Conservation (phyloP, 1,140 invertebrate species). For the Limonius californicus region DNA sequence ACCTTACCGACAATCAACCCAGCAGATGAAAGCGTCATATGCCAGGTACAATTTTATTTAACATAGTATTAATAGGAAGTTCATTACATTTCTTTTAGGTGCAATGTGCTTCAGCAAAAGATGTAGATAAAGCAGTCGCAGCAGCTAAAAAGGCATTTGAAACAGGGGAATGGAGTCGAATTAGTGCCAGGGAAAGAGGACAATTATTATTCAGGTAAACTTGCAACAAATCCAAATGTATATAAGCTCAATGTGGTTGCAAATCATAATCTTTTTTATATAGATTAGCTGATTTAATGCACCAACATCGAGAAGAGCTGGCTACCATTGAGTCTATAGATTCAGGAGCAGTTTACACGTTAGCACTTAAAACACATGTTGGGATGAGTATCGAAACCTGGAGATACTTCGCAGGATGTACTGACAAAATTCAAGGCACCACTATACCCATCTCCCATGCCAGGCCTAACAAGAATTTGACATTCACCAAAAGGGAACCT, state of each 20-base stretch:
- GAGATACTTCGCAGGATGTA: conserved; percentile 91
- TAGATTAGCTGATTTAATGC: conserved; percentile 90
- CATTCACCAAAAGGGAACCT: conserved; percentile 85
- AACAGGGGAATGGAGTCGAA: conserved; percentile 83
- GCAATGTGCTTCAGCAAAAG: conserved; percentile 68
- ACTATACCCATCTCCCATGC: conserved; percentile 88
- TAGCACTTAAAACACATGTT: conserved; percentile 90
- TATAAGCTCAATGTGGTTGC: conserved; percentile 8
- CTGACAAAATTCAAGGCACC: conserved; percentile 90
- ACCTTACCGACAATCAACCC: conserved; percentile 77
- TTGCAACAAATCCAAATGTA: no score
- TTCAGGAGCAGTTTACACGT: conserved; percentile 91
- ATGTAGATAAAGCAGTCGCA: conserved; percentile 83
- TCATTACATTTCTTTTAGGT: conserved; percentile 50
- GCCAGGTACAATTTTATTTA: conserved; percentile 57
- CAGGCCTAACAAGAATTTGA: conserved; percentile 84
- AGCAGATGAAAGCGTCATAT: conserved; percentile 77
- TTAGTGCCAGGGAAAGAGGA: conserved; percentile 79
- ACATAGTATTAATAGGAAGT: not conserved
- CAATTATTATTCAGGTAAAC: conserved; percentile 67
- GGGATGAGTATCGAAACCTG: conserved; percentile 93
- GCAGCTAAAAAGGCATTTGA: conserved; percentile 85
- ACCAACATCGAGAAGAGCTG: conserved; percentile 88
- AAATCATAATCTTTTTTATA: conserved; percentile 30
- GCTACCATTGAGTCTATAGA: conserved; percentile 91